phyloP scores from a whole-genome alignment of 2,797 vertebrate species.

The Spea hammondii region DNA sequence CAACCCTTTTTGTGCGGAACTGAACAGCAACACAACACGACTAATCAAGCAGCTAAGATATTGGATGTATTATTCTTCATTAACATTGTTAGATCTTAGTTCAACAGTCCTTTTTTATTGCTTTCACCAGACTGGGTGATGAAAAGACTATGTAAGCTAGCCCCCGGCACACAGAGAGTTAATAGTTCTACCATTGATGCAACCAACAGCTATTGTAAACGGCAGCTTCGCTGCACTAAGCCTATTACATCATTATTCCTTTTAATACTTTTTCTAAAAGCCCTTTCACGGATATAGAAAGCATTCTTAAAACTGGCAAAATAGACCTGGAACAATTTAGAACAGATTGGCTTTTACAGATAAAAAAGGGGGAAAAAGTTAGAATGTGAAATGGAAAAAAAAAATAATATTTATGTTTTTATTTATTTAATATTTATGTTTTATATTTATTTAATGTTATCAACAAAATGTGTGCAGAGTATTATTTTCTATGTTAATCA shows the following conservation, averaged over 20 bases:
- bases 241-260: conserved; percentile 6
- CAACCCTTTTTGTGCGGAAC: too few species aligned
- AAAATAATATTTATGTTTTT: not conserved
- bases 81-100: too few species aligned
- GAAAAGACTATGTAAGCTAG: too few species aligned
- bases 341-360: not conserved
- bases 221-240: not conserved
- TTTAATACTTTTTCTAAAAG: conserved; percentile 12
- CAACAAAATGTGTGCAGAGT: not conserved
- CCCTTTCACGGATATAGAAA: conserved; percentile 5
- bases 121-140: too few species aligned
- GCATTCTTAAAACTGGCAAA: not conserved
- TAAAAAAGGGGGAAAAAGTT: not conserved
- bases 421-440: too few species aligned
- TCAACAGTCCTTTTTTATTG: too few species aligned
- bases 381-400: not conserved
- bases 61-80: too few species aligned
- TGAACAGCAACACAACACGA: too few species aligned
- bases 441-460: not conserved
- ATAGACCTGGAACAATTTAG: not conserved
- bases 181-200: not conserved
- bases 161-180: too few species aligned
- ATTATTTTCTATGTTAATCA: too few species aligned
- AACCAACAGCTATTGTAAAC: not conserved
- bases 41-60: too few species aligned